phyloP scores from a whole-genome alignment of 1,140 invertebrate species.

The Holotrichia oblita region DNA sequence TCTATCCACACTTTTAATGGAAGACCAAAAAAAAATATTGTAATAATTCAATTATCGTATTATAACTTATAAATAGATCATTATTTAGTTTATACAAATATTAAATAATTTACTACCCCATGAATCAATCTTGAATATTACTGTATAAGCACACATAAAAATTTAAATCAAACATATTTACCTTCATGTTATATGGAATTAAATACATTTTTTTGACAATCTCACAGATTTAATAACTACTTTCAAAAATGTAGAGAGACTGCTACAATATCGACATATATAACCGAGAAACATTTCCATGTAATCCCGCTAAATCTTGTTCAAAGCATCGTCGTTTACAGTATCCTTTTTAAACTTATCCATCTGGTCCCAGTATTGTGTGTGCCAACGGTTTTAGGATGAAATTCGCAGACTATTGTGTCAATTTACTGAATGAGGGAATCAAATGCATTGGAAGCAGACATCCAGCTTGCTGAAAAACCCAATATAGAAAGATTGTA shows the following conservation, averaged over 20 bases:
- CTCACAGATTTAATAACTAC: background rate
- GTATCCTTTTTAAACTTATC: constrained; percentile 9
- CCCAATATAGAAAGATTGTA: constrained; percentile 6
- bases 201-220: no score
- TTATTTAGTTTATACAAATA: no score
- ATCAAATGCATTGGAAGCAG: constrained; percentile 16
- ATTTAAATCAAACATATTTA: no score
- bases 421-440: constrained; percentile 20
- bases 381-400: background rate
- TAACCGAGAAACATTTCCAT: background rate
- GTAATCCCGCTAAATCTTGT: background rate
- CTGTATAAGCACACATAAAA: no score
- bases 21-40: no score
- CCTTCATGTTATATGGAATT: no score
- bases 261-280: background rate
- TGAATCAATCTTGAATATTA: no score
- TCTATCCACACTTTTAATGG: no score
- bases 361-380: constrained; percentile 4
- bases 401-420: constrained; percentile 4
- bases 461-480: background rate
- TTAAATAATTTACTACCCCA: no score
- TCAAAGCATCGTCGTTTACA: background rate
- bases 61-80: no score
- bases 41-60: no score
- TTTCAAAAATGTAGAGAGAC: background rate